Percentiles rank a stretch among this genome's conserved stretches.
Evolutionary conservation across 2,797 vertebrate genomes (phyloP).

Genomic region (Tachyglossus aculeatus): DNA sequence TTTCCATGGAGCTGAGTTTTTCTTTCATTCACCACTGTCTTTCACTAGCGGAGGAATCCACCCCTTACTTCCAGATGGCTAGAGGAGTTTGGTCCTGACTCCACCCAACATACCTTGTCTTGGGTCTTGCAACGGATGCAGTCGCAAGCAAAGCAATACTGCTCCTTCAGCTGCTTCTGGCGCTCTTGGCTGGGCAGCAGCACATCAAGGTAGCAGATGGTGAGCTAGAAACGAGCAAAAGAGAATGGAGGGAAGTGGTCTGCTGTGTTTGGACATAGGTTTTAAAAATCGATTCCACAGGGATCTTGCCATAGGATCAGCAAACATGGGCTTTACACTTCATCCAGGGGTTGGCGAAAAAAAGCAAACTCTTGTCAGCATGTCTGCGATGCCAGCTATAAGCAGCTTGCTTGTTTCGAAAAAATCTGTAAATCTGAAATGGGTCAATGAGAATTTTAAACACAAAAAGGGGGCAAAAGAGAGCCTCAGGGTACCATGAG

Average conservation of each 20-base stretch:
- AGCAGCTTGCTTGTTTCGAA: no score
- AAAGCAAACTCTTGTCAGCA: no score
- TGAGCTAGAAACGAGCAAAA: slow-evolving; percentile 72
- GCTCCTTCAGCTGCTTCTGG: slow-evolving; percentile 74
- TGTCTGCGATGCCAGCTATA: no score
- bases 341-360: no score
- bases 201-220: slow-evolving; percentile 84
- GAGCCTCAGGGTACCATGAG: no score
- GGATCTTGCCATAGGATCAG: neutral
- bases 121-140: slow-evolving; percentile 76
- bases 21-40: neutral
- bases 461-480: no score
- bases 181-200: slow-evolving; percentile 78
- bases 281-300: neutral
- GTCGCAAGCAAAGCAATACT: slow-evolving; percentile 84
- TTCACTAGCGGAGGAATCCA: neutral
- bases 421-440: no score
- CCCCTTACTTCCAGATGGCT: neutral
- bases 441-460: no score
- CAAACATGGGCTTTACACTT: no score
- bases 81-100: neutral
- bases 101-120: slow-evolving; percentile 74
- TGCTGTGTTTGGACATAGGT: neutral
- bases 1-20: neutral
- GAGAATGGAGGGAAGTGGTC: neutral